These are phyloP conservation scores for Eumaeus atala DNA, from an alignment of 1,140 invertebrate genomes.

Conservation along the genomic window DNA sequence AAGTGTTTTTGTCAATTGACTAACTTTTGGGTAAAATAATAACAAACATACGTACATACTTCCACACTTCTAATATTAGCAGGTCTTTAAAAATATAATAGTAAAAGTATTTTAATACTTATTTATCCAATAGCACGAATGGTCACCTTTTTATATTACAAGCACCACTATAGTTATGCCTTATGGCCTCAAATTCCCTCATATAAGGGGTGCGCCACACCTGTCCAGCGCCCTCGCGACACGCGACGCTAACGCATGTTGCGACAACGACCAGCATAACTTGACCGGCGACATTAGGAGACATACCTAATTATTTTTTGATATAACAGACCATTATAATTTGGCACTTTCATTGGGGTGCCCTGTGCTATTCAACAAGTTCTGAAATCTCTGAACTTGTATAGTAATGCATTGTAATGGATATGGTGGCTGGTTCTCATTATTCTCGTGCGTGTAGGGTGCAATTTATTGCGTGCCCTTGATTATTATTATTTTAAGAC, in stretches of 20 bases:
- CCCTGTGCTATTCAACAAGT: constrained; percentile 32
- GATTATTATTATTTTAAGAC: constrained; percentile 23
- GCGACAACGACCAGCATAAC: constrained; percentile 40
- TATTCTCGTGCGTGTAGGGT: constrained; percentile 27
- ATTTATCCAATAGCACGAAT: constrained; percentile 9
- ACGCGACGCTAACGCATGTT: constrained; percentile 52
- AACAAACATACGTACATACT: too few species aligned
- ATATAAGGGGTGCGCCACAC: constrained; percentile 66
- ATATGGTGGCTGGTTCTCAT: constrained; percentile 46
- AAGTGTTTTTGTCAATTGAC: too few species aligned
- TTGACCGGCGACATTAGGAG: constrained; percentile 31
- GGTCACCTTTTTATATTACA: constrained; percentile 36
- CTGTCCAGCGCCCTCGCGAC: constrained; percentile 64
- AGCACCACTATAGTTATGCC: constrained; percentile 53
- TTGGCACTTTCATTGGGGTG: constrained; percentile 44
- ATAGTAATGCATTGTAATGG: constrained; percentile 59
- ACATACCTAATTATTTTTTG: constrained; percentile 12
- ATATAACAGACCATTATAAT: constrained; percentile 26
- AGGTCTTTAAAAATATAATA: too few species aligned
- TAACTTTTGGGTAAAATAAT: too few species aligned
- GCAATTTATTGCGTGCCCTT: constrained; percentile 21
- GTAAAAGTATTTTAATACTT: neutral
- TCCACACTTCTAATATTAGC: too few species aligned
- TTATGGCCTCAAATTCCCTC: constrained; percentile 57
- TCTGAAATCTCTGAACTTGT: constrained; percentile 49